Evolutionary conservation across 2,113 vertebrate genomes (phyloP).

Genomic region (Erinaceus europaeus): DNA sequence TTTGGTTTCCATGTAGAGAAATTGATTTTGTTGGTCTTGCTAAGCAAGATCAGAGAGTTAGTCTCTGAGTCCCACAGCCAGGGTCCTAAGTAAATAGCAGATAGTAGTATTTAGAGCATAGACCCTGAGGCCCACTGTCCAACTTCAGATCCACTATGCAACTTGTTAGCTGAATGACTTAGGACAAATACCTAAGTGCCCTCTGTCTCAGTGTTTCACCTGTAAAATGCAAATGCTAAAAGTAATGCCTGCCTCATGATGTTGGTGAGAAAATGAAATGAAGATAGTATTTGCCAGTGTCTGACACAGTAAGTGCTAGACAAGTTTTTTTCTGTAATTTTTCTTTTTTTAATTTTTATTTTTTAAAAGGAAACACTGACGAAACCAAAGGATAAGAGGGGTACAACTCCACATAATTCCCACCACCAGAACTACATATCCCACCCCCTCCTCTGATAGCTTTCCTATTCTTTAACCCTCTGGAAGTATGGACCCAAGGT

Average conservation of each 20-base stretch:
- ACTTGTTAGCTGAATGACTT: background rate
- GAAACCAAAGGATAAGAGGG: too few relatives aligned
- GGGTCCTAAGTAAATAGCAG: background rate
- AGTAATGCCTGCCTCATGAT: background rate
- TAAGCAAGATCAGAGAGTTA: background rate
- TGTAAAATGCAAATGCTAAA: background rate
- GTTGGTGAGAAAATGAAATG: background rate
- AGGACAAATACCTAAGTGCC: background rate
- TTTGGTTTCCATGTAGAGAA: background rate
- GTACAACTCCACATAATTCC: too few relatives aligned
- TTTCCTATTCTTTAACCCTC: too few relatives aligned
- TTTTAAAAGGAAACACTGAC: too few relatives aligned
- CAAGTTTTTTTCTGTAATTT: too few relatives aligned
- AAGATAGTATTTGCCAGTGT: background rate
- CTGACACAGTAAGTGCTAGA: background rate
- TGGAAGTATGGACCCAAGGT: too few relatives aligned
- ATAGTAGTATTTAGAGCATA: background rate
- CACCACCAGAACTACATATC: too few relatives aligned
- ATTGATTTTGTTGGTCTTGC: constrained; percentile 11
- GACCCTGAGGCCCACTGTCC: background rate
- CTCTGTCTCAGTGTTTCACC: background rate
- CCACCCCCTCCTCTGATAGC: too few relatives aligned
- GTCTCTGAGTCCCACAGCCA: background rate
- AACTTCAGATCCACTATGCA: background rate
- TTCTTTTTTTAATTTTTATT: too few relatives aligned